A percentile compares a stretch with the other conserved stretches of the same genome.
phyloP scores from a whole-genome alignment of 2,113 vertebrate species.

The Phyllostomus hastatus region DNA sequence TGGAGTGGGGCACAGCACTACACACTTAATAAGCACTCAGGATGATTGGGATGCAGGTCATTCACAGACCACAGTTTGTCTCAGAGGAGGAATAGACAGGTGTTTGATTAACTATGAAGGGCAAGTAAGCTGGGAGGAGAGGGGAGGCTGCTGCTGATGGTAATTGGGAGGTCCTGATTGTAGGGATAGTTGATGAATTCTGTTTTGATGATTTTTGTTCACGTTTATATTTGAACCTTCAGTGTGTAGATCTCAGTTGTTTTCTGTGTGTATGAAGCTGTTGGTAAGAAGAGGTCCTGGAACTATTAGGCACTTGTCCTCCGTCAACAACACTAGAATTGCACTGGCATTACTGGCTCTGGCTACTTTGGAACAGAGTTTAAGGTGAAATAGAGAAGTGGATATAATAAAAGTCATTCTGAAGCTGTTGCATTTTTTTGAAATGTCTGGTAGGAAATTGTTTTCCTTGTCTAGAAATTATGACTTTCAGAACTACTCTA shows the following conservation, averaged over 20 bases:
- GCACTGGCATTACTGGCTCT: neutral
- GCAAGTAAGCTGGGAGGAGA: constrained; percentile 41
- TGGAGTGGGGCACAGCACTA: neutral
- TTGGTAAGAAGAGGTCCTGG: neutral
- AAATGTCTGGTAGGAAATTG: neutral
- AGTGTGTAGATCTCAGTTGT: neutral
- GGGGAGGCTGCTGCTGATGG: constrained; percentile 8
- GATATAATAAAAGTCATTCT: neutral
- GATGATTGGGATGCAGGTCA: neutral
- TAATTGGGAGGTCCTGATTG: constrained; percentile 55
- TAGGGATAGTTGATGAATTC: constrained; percentile 26
- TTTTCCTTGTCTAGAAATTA: constrained; percentile 16
- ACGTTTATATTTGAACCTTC: neutral
- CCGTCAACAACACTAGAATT: neutral
- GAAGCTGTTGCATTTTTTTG: neutral
- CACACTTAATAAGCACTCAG: neutral
- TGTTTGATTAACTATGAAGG: constrained; percentile 48
- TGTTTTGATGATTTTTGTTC: constrained; percentile 38
- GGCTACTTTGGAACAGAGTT: neutral
- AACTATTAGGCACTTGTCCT: neutral
- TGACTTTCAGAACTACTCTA: neutral
- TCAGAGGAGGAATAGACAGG: neutral
- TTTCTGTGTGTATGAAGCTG: constrained; percentile 10
- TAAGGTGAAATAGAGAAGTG: neutral
- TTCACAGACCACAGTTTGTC: neutral